Evolutionary conservation across 2,888 invertebrate species (phyloP).

Genomic region (Blastobasis adustella): DNA sequence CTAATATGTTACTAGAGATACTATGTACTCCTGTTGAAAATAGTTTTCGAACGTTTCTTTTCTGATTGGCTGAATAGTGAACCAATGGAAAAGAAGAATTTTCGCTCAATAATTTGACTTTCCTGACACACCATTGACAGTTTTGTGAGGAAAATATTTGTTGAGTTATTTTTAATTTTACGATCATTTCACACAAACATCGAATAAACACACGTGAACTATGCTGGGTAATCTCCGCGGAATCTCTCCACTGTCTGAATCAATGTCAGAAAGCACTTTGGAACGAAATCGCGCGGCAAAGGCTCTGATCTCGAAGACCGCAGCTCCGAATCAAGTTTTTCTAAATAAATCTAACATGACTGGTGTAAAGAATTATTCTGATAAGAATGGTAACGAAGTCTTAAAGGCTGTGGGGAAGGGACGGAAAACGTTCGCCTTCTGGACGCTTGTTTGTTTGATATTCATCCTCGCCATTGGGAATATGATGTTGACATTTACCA

Average conservation of each 20-base stretch:
- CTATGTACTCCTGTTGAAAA: too few species aligned
- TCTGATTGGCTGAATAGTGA: constrained; percentile 23
- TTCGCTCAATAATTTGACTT: constrained; percentile 65
- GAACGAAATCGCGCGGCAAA: constrained; percentile 59
- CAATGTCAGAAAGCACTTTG: constrained; percentile 56
- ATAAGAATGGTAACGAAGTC: constrained; percentile 65
- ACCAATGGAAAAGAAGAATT: constrained; percentile 33
- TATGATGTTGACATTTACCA: constrained; percentile 85
- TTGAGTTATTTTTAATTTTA: constrained; percentile 52
- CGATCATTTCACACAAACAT: constrained; percentile 20
- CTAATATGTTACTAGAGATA: too few species aligned
- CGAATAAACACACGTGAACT: constrained; percentile 19
- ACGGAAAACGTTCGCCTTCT: constrained; percentile 82
- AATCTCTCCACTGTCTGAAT: constrained; percentile 55
- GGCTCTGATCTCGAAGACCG: constrained; percentile 54
- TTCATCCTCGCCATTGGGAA: constrained; percentile 86
- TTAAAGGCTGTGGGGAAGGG: constrained; percentile 54
- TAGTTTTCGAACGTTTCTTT: background rate
- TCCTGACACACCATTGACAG: constrained; percentile 9
- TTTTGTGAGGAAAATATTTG: constrained; percentile 9
- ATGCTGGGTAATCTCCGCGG: constrained; percentile 51
- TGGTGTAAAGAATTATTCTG: constrained; percentile 52
- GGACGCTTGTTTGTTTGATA: constrained; percentile 83
- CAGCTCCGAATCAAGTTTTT: constrained; percentile 44
- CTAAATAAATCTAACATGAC: constrained; percentile 29